Percentiles rank a stretch among this genome's conserved stretches.
phyloP scores from a whole-genome alignment of 2,113 vertebrate species.

The Anas platyrhynchos region DNA sequence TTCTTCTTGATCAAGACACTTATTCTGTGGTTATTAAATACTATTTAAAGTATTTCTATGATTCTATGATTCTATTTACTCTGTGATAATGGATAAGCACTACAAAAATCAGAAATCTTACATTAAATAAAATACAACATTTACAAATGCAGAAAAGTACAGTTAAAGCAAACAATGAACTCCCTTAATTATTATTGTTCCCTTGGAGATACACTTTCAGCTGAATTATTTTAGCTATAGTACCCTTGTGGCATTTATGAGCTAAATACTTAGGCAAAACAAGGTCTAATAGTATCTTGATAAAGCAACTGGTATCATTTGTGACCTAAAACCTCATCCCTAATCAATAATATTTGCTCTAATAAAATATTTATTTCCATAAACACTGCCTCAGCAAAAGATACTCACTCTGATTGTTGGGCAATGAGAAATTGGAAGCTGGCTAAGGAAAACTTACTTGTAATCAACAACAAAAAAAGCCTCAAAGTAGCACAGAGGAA shows the following conservation, averaged over 20 bases:
- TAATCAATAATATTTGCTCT: neutral
- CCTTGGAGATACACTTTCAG: neutral
- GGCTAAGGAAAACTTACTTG: neutral
- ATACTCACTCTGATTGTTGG: neutral
- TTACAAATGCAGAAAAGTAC: neutral
- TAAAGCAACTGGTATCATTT: neutral
- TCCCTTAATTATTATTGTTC: neutral
- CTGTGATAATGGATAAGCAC: neutral
- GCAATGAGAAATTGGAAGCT: neutral
- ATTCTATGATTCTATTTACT: neutral
- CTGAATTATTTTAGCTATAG: neutral
- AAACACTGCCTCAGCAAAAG: neutral
- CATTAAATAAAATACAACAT: neutral
- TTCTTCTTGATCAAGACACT: neutral
- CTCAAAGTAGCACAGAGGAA: neutral
- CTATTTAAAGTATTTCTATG: neutral
- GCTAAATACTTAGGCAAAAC: neutral
- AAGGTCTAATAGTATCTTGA: neutral
- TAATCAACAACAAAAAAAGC: neutral
- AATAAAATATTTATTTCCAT: neutral
- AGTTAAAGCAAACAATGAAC: neutral
- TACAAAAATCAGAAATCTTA: neutral
- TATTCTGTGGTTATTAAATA: neutral
- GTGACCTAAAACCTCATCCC: neutral
- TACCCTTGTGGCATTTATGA: neutral